A percentile compares a stretch with the other conserved stretches of the same genome.
phyloP scores from a whole-genome alignment of 2,888 invertebrate genomes.

The Lasioglossum calceatum region DNA sequence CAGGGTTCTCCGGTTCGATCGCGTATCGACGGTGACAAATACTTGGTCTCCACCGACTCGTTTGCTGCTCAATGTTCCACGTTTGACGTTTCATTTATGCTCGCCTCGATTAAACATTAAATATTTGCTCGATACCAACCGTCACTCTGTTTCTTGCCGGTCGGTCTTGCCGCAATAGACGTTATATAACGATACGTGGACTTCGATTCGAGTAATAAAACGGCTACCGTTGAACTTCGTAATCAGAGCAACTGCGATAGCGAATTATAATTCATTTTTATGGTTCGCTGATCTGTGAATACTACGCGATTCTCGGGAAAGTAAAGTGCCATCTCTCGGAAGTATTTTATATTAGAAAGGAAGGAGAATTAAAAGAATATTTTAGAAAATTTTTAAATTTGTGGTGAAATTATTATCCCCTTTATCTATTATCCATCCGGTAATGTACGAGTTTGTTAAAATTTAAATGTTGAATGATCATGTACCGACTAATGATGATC shows the following conservation, averaged over 20 bases:
- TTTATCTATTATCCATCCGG: background rate
- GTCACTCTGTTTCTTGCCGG: background rate
- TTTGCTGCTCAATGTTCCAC: slow-evolving; percentile 46
- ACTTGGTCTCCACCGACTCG: slow-evolving; percentile 36
- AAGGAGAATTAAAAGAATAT: background rate
- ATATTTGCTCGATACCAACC: slow-evolving; percentile 50
- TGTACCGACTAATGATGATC: background rate
- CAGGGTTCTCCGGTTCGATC: slow-evolving; percentile 77
- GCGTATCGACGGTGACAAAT: slow-evolving; percentile 71
- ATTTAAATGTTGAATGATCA: background rate
- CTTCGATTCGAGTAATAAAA: slow-evolving; percentile 9
- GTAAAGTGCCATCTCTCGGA: slow-evolving; percentile 7
- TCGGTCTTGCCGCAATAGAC: background rate
- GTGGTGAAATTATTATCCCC: background rate
- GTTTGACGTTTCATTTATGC: slow-evolving; percentile 47
- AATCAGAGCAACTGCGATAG: slow-evolving; percentile 3
- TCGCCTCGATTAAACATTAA: slow-evolving; percentile 28
- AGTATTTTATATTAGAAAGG: background rate
- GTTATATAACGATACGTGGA: background rate
- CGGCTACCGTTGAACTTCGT: background rate
- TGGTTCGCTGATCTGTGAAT: background rate
- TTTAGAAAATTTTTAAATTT: background rate
- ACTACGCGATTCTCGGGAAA: background rate
- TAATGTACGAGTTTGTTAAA: background rate
- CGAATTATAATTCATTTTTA: background rate